Evolutionary conservation across 2,113 vertebrate species (phyloP).

Genomic region (Platysternon megacephalum): DNA sequence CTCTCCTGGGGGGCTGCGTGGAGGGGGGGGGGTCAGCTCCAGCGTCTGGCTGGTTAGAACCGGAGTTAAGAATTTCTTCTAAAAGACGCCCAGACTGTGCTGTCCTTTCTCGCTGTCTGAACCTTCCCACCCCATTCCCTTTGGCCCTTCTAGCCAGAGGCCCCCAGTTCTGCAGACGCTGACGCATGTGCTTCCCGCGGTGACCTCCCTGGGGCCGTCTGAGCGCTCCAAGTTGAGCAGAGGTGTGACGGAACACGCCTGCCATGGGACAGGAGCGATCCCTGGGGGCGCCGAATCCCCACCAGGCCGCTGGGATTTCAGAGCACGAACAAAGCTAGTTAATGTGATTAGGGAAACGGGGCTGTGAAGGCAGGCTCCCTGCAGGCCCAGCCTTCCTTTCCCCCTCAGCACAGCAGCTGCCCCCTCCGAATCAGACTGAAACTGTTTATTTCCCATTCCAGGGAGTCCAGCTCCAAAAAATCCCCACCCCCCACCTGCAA

Average conservation of each 20-base stretch:
- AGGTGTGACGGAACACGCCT: neutral
- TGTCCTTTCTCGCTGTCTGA: neutral
- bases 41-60: rapidly evolving
- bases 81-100: neutral
- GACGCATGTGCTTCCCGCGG: neutral
- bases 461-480: neutral
- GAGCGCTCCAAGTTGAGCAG: neutral
- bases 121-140: neutral
- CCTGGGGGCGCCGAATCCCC: rapidly evolving
- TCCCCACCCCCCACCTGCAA: neutral
- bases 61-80: neutral
- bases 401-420: neutral
- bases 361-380: neutral
- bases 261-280: neutral
- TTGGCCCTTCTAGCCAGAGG: neutral
- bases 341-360: neutral
- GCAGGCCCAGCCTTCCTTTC: conserved; percentile 24
- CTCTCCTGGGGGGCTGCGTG: rapidly evolving
- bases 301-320: rapidly evolving
- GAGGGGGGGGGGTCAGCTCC: neutral
- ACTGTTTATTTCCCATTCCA: conserved; percentile 36
- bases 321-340: conserved; percentile 21
- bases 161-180: neutral
- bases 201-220: neutral
- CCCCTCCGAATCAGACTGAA: conserved; percentile 42